A percentile compares a stretch with the other conserved stretches of the same genome.
Conservation (phyloP, 2,888 invertebrate genomes). For the Morpho deidamia region DNA sequence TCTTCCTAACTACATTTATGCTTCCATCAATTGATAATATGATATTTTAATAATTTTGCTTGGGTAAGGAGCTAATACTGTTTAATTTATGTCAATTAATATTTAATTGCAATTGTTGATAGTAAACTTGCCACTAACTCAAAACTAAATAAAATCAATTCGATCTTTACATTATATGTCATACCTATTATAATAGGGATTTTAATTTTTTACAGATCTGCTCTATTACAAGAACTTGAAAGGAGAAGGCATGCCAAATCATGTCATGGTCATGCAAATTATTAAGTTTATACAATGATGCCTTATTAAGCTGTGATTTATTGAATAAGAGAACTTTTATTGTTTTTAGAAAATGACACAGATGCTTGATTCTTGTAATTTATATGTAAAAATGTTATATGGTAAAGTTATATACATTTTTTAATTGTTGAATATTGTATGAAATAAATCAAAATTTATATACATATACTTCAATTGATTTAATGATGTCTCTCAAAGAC, state of each 20-base stretch:
- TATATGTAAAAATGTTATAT: neutral
- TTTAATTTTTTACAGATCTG: slow-evolving; percentile 78
- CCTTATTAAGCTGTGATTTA: slow-evolving; percentile 68
- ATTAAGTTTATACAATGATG: slow-evolving; percentile 45
- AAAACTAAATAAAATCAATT: too few species aligned
- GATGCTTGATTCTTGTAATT: slow-evolving; percentile 7
- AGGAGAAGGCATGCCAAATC: slow-evolving; percentile 69
- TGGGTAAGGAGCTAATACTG: too few species aligned
- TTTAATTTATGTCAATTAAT: too few species aligned
- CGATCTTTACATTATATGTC: too few species aligned
- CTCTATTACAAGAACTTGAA: slow-evolving; percentile 87
- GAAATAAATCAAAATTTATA: too few species aligned
- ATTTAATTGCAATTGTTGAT: too few species aligned
- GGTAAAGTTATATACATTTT: neutral
- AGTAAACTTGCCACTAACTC: too few species aligned
- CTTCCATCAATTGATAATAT: too few species aligned
- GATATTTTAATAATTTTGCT: too few species aligned
- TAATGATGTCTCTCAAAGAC: neutral
- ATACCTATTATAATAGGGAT: too few species aligned
- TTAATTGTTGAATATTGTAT: too few species aligned
- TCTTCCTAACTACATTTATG: too few species aligned
- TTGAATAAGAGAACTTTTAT: slow-evolving; percentile 15
- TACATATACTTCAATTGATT: neutral
- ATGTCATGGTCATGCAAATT: slow-evolving; percentile 62
- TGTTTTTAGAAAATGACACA: slow-evolving; percentile 13